phyloP scores from a whole-genome alignment of 1,140 invertebrate genomes.

The Drosophila elegans region DNA sequence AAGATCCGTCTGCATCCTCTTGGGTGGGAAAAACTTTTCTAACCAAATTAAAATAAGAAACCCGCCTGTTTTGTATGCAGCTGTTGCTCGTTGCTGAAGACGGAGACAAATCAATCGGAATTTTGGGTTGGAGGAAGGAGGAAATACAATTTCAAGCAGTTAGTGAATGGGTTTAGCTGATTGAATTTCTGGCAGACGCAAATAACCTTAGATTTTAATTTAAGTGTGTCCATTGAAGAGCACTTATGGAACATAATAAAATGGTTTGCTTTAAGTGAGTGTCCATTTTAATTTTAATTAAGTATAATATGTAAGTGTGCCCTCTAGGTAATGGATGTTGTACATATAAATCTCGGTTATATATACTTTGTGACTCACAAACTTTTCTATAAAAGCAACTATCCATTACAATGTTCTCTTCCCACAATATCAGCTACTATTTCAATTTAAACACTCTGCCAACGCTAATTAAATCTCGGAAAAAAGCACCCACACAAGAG shows the following conservation, averaged over 20 bases:
- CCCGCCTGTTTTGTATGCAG: slow-evolving; percentile 50
- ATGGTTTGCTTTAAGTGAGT: background rate
- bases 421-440: slow-evolving; percentile 25
- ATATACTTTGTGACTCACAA: background rate
- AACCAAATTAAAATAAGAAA: slow-evolving; percentile 76
- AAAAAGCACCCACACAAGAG: background rate
- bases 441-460: slow-evolving; percentile 59
- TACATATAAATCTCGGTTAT: too few species aligned
- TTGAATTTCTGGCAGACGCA: background rate
- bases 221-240: background rate
- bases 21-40: slow-evolving; percentile 41
- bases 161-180: slow-evolving; percentile 29
- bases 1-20: slow-evolving; percentile 56
- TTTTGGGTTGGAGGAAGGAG: slow-evolving; percentile 12
- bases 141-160: slow-evolving; percentile 14
- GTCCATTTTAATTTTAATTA: too few species aligned
- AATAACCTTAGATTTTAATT: background rate
- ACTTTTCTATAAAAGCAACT: background rate
- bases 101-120: slow-evolving; percentile 44
- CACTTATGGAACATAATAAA: background rate
- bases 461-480: slow-evolving; percentile 70
- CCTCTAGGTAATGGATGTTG: too few species aligned
- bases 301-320: too few species aligned
- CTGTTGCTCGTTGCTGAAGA: slow-evolving; percentile 39
- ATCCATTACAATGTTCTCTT: slow-evolving; percentile 1